Evolutionary conservation across 2,797 vertebrate species (phyloP).

Genomic region (Sebastes itinus): DNA sequence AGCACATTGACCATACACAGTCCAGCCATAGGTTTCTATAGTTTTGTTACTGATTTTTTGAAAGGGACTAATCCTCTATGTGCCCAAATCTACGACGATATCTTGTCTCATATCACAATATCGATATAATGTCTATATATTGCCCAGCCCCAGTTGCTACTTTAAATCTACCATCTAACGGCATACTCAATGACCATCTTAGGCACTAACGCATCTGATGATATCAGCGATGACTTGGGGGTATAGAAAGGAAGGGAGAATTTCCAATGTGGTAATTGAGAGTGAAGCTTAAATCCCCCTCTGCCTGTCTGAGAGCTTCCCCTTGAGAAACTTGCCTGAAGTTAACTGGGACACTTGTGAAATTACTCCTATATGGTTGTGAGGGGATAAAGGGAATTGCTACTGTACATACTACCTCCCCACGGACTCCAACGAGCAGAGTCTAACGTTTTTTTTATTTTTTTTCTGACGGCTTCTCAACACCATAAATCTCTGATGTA

Average conservation of each 20-base stretch:
- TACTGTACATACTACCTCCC: constrained; percentile 38
- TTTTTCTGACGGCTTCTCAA: constrained; percentile 9
- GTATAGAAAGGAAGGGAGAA: background rate
- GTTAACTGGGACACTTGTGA: constrained; percentile 48
- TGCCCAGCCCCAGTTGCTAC: background rate
- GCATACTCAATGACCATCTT: background rate
- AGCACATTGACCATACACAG: background rate
- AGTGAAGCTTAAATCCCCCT: constrained; percentile 41
- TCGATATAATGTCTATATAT: too few species aligned
- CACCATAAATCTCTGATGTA: constrained; percentile 27
- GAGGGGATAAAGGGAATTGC: constrained; percentile 43
- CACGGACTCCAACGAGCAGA: constrained; percentile 29
- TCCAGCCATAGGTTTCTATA: background rate
- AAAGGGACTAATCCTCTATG: background rate
- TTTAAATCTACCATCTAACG: background rate
- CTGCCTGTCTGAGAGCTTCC: constrained; percentile 25
- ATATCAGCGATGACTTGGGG: background rate
- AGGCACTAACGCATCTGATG: background rate
- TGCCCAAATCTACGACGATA: background rate
- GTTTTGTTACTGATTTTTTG: background rate
- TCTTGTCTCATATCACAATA: too few species aligned
- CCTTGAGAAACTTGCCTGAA: constrained; percentile 42
- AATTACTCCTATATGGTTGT: constrained; percentile 40
- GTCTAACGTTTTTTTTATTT: background rate
- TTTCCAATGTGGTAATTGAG: constrained; percentile 25